These are phyloP conservation scores for Acanthococcus lagerstroemiae DNA, from an alignment of 2,888 invertebrate species.

Conservation along the genomic window DNA sequence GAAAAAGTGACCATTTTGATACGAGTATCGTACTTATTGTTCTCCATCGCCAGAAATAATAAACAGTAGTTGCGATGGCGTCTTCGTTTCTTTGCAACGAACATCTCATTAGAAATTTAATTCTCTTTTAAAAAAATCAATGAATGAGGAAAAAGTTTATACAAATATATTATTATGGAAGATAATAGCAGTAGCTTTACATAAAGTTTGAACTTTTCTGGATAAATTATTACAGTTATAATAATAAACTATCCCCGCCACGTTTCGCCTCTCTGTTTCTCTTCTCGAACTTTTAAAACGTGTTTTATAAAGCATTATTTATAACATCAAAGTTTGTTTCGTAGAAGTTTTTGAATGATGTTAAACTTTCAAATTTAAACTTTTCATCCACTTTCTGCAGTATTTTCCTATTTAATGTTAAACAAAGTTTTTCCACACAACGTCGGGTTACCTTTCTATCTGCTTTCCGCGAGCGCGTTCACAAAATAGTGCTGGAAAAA, in stretches of 20 bases:
- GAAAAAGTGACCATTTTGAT: too few relatives aligned
- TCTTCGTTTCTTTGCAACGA: conserved; percentile 4
- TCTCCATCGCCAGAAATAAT: not conserved
- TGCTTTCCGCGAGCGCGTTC: not conserved
- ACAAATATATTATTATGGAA: conserved; percentile 31
- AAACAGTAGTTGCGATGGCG: conserved; percentile 2
- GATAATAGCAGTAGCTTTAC: conserved; percentile 31
- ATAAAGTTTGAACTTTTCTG: conserved; percentile 31
- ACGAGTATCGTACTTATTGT: too few relatives aligned
- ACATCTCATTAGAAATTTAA: conserved; percentile 28
- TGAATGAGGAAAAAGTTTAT: conserved; percentile 30
- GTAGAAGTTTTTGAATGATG: conserved; percentile 30
- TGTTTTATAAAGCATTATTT: conserved; percentile 31
- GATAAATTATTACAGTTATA: conserved; percentile 31
- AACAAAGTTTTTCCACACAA: conserved; percentile 27
- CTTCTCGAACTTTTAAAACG: conserved; percentile 29
- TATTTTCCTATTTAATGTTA: conserved; percentile 31
- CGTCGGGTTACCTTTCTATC: conserved; percentile 27
- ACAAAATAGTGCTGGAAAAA: conserved; percentile 1
- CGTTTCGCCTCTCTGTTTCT: conserved; percentile 16
- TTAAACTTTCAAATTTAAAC: conserved; percentile 31
- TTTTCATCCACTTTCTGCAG: conserved; percentile 30
- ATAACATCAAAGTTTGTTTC: conserved; percentile 31
- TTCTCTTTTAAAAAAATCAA: conserved; percentile 31
- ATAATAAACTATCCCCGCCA: conserved; percentile 27